Evolutionary conservation across 2,797 vertebrate genomes (phyloP).

Genomic region (Tiaroga cobitis): DNA sequence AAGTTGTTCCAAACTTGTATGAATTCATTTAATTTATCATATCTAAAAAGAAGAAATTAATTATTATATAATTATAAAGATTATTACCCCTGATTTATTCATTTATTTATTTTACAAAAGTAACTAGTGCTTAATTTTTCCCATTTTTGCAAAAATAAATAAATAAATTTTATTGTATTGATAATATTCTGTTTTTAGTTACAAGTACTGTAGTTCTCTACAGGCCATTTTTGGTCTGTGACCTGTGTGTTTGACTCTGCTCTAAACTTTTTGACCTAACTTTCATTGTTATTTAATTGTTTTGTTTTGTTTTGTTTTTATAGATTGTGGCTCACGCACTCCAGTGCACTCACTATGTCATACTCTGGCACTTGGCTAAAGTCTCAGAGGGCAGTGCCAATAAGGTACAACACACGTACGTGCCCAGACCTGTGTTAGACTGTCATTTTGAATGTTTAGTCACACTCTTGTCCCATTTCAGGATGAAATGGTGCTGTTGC

Average conservation of each 20-base stretch:
- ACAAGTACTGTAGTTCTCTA: not conserved
- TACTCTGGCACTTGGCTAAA: constrained; percentile 89
- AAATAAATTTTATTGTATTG: not conserved
- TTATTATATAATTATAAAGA: too few species aligned
- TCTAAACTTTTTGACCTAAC: not conserved
- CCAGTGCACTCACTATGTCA: constrained; percentile 90
- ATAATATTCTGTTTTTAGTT: not conserved
- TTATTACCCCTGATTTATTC: too few species aligned
- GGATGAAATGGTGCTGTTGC: constrained; percentile 89
- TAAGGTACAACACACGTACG: constrained; percentile 74
- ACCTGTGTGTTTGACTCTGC: not conserved
- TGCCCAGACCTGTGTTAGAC: not conserved
- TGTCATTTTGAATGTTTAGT: not conserved
- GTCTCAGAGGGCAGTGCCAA: constrained; percentile 84
- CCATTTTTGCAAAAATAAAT: not conserved
- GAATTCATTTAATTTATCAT: not conserved
- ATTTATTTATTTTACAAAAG: not conserved
- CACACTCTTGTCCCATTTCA: constrained; percentile 59
- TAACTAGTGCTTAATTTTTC: not conserved
- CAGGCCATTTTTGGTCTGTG: not conserved
- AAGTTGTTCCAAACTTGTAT: not conserved
- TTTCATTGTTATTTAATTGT: not conserved
- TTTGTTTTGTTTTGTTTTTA: constrained; percentile 18
- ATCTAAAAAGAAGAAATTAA: too few species aligned
- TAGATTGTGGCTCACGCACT: constrained; percentile 91